These are phyloP conservation scores for Ostrea denselamellosa DNA, from an alignment of 1,140 invertebrate species.

Conservation along the genomic window DNA sequence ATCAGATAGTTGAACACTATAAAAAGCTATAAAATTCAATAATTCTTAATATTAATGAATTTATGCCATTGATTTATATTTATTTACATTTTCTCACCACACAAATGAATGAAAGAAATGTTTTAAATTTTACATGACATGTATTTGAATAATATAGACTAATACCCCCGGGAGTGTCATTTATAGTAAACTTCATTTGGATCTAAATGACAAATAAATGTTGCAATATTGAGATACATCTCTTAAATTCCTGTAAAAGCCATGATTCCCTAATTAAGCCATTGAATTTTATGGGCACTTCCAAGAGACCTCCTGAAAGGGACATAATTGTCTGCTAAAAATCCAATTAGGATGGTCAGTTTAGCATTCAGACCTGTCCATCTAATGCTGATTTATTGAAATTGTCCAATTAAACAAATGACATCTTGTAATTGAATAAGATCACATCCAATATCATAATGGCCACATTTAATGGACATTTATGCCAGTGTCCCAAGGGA, in stretches of 20 bases:
- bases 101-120: no score
- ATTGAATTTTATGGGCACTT: background rate
- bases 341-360: background rate
- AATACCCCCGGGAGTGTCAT: no score
- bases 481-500: constrained; percentile 6
- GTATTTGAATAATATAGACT: no score
- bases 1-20: no score
- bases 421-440: constrained; percentile 25
- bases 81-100: no score
- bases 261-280: constrained; percentile 9
- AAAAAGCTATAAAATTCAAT: no score
- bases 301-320: background rate
- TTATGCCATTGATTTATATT: no score
- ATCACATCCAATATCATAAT: background rate
- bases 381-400: constrained; percentile 35
- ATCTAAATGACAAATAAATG: no score
- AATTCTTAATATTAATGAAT: no score
- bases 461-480: constrained; percentile 17
- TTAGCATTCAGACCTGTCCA: constrained; percentile 16
- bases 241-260: background rate
- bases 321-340: background rate
- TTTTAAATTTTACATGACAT: no score
- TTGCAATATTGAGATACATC: no score
- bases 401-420: constrained; percentile 35
- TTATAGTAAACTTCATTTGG: no score